Base-by-base conservation (phyloP, 35 echinoderm and acorn worm species). In the Amphiura filiformis region DNA sequence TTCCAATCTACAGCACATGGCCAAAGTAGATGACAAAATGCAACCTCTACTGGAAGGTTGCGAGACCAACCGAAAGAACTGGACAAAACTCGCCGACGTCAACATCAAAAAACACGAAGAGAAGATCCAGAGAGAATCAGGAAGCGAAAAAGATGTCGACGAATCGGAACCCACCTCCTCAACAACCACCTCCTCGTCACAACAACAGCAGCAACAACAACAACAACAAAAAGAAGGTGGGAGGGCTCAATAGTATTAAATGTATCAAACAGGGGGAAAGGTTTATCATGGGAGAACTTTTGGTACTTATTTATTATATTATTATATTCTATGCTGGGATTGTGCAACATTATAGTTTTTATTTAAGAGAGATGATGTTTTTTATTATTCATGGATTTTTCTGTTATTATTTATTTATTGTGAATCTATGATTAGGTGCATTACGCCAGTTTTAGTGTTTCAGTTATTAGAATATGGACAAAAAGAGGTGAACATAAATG, bases 91-190 rank as follows among this genome's bases (percentile, higher is more conserved):
- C 0, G 92, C 94, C 11, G 81, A 84, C 18, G 76, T 86, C 78
- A 94, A 83, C 57, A 87, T 76, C 35, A 84, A 92, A 41, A 80
- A 93, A 78, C 87, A 83, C 57, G 83, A 86, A 79, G 64, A 78
- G 39, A 89, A 94, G 39, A 86, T 56, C 13, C 81, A 91, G 31
- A 85, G 86, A 39, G 85, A 87, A 39, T 81, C 37, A 0, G 38
- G 87, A 0, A 93, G 94, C 13, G 96, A 98, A 82, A 98, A 98
- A 44, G 96, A 98, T 35, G 91, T 98, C 39, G 96, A 98, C 56
- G 96, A 98, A 80, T 92, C 96, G 9, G 95, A 97, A 64, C 84
- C 95, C 1, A 35, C 76, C 35, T 75, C 57, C 38, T 26, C 61
- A 11, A 15, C 61, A 1, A n/a, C 61, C 17, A 15, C 61, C 3